Evolutionary conservation across 1,140 invertebrate species (phyloP).

Genomic region (Ips typographus): DNA sequence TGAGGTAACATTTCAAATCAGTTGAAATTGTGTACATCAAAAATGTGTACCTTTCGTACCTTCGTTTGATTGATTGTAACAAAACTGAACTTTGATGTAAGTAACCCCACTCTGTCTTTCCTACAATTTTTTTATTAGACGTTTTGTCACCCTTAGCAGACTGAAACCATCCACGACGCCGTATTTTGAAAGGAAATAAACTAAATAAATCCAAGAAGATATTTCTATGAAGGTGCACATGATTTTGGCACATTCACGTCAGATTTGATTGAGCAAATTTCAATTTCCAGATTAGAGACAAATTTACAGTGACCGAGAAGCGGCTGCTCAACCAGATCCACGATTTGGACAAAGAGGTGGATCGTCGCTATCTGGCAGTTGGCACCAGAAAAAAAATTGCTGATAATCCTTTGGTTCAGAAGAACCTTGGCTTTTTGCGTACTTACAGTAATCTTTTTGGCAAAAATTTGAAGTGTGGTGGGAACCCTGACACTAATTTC

Average conservation of each 20-base stretch:
- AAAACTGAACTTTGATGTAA: too few relatives aligned
- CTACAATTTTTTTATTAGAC: too few relatives aligned
- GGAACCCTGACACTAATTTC: constrained; percentile 38
- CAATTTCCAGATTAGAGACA: constrained; percentile 33
- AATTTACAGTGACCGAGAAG: constrained; percentile 38
- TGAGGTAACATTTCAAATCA: too few relatives aligned
- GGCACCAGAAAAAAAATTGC: constrained; percentile 32
- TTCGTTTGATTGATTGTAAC: too few relatives aligned
- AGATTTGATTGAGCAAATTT: background rate
- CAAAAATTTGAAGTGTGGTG: constrained; percentile 26
- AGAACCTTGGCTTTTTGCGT: constrained; percentile 36
- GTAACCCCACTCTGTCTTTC: too few relatives aligned
- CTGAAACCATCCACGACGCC: too few relatives aligned
- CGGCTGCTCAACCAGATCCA: constrained; percentile 23
- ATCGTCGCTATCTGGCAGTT: constrained; percentile 14
- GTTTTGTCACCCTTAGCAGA: too few relatives aligned
- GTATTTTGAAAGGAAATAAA: too few relatives aligned
- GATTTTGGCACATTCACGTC: background rate
- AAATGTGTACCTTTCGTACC: too few relatives aligned
- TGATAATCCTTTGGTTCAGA: constrained; percentile 36
- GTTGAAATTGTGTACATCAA: too few relatives aligned
- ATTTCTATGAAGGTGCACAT: background rate
- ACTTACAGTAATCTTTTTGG: constrained; percentile 34
- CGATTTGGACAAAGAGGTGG: constrained; percentile 15
- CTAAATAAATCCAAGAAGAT: too few relatives aligned